Percentiles rank a stretch among this genome's conserved stretches.
Conservation (phyloP, 2,113 vertebrate species). For the Solea senegalensis region DNA sequence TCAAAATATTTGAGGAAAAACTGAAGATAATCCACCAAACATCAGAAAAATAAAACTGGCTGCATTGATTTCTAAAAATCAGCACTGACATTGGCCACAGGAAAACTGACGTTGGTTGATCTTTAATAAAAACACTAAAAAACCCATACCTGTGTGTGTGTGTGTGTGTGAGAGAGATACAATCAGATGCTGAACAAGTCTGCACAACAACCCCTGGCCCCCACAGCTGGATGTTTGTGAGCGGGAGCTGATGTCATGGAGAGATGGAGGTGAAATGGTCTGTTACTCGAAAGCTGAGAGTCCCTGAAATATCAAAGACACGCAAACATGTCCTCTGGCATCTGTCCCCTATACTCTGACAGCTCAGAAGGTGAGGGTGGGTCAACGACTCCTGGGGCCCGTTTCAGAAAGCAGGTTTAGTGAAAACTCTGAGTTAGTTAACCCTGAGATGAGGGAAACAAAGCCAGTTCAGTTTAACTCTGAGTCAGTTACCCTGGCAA, state of each 20-base stretch:
- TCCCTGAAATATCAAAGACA: conserved; percentile 24
- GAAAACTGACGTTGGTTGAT: neutral
- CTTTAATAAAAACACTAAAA: neutral
- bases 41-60: too few relatives aligned
- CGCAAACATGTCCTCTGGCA: neutral
- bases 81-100: too few relatives aligned
- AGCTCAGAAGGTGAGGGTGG: conserved; percentile 2
- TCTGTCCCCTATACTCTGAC: conserved; percentile 41
- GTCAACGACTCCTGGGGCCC: too few relatives aligned
- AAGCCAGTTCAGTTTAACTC: too few relatives aligned
- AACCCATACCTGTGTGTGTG: conserved; percentile 8
- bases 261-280: conserved; percentile 71
- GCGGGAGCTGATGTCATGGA: conserved; percentile 66
- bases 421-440: too few relatives aligned
- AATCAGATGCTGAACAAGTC: conserved; percentile 58
- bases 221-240: conserved; percentile 44
- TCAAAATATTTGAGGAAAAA: too few relatives aligned
- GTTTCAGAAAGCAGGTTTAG: too few relatives aligned
- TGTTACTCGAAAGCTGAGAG: conserved; percentile 53
- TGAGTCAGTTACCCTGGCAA: too few relatives aligned
- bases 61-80: too few relatives aligned
- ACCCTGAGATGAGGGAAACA: too few relatives aligned
- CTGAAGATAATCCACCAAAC: too few relatives aligned
- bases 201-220: conserved; percentile 28
- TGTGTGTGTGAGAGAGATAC: conserved; percentile 32